Percentiles rank a stretch among this genome's conserved stretches.
phyloP scores from a whole-genome alignment of 2,888 invertebrate species.

The Cerastis leucographa region DNA sequence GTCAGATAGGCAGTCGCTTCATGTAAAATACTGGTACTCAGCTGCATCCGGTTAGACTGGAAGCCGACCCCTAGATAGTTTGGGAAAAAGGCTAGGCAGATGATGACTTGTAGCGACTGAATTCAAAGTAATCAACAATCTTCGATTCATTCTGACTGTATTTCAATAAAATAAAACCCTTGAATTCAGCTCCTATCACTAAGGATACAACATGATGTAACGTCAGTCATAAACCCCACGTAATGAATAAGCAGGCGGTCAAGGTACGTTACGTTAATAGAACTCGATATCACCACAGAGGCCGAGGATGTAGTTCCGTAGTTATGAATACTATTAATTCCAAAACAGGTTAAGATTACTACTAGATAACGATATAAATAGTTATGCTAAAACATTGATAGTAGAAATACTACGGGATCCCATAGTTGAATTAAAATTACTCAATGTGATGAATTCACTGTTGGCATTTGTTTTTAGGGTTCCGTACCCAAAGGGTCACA shows the following conservation, averaged over 20 bases:
- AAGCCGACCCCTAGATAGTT: no score
- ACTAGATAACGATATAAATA: constrained; percentile 1
- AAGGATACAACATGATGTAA: constrained; percentile 18
- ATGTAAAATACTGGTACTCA: no score
- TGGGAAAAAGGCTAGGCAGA: no score
- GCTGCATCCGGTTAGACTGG: no score
- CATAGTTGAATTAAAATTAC: neutral
- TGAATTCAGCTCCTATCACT: constrained; percentile 6
- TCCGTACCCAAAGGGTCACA: no score
- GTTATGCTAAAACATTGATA: neutral
- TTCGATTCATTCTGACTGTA: no score
- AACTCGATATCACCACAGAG: constrained; percentile 40
- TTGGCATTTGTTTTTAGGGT: no score
- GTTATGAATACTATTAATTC: constrained; percentile 22
- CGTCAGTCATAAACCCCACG: neutral
- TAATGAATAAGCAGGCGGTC: constrained; percentile 26
- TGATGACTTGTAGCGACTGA: no score
- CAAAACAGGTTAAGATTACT: constrained; percentile 21
- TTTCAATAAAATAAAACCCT: neutral
- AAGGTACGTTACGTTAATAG: constrained; percentile 22
- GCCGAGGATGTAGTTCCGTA: constrained; percentile 38
- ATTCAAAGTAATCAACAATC: no score
- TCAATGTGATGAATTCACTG: neutral
- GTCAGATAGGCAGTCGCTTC: no score
- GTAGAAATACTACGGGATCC: neutral